Percentiles rank a stretch among this genome's conserved stretches.
Evolutionary conservation across 2,888 invertebrate genomes (phyloP).

Genomic region (Cotesia congregata): DNA sequence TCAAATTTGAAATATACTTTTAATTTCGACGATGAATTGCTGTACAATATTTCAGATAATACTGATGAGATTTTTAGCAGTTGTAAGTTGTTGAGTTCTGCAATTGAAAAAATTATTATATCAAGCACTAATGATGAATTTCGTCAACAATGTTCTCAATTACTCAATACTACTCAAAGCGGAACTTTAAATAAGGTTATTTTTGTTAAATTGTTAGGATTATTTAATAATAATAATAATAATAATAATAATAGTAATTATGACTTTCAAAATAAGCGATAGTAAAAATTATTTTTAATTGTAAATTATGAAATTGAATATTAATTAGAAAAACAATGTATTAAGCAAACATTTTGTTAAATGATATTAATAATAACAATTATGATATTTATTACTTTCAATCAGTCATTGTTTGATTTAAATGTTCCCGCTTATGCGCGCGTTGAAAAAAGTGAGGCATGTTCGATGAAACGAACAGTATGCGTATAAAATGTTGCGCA

Average conservation of each 20-base stretch:
- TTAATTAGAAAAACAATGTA: background rate
- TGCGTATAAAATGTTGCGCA: slow-evolving; percentile 46
- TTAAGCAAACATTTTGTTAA: background rate
- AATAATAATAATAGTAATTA: slow-evolving; percentile 40
- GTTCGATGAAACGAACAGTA: slow-evolving; percentile 7
- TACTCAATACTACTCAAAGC: slow-evolving; percentile 48
- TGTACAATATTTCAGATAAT: slow-evolving; percentile 50
- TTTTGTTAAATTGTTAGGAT: slow-evolving; percentile 45
- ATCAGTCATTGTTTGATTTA: background rate
- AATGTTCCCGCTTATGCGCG: slow-evolving; percentile 32
- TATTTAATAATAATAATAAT: slow-evolving; percentile 43
- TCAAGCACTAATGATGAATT: slow-evolving; percentile 54
- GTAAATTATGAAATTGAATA: background rate
- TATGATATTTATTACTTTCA: background rate
- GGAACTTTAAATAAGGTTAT: slow-evolving; percentile 41
- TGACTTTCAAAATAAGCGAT: slow-evolving; percentile 13
- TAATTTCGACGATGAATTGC: slow-evolving; percentile 36
- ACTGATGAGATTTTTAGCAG: slow-evolving; percentile 48
- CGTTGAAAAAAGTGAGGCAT: slow-evolving; percentile 7
- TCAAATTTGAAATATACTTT: slow-evolving; percentile 53
- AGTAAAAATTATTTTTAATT: slow-evolving; percentile 10
- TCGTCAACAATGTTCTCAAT: slow-evolving; percentile 50
- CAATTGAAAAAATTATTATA: slow-evolving; percentile 52
- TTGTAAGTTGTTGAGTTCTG: slow-evolving; percentile 48
- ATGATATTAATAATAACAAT: background rate